A percentile compares a stretch with the other conserved stretches of the same genome.
Conservation (phyloP, 2,113 vertebrate genomes). For the Tetraodon nigroviridis region DNA sequence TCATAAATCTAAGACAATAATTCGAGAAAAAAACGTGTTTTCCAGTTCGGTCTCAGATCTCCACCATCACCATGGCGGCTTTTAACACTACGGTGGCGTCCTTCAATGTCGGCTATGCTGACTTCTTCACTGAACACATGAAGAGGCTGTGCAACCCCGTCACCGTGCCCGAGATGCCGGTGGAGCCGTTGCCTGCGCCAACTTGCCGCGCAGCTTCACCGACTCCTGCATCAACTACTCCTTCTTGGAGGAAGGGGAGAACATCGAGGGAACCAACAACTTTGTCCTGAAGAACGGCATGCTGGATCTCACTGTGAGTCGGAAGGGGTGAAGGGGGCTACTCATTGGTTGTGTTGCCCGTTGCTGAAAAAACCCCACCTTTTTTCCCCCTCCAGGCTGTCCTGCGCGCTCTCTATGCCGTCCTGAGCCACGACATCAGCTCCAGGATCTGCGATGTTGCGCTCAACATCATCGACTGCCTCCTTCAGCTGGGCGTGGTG, state of each 20-base stretch:
- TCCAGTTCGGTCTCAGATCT: conserved; percentile 95
- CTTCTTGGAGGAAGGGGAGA: conserved; percentile 91
- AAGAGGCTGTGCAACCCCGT: conserved; percentile 94
- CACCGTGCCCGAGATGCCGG: conserved; percentile 83
- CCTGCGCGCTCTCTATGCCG: conserved; percentile 90
- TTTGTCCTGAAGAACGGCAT: conserved; percentile 98
- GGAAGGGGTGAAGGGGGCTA: too few species aligned
- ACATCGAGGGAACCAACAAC: conserved; percentile 94
- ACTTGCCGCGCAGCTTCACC: conserved; percentile 94
- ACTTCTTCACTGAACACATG: conserved; percentile 99
- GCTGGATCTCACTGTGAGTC: conserved; percentile 92
- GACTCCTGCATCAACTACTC: conserved; percentile 99
- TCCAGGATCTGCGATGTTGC: conserved; percentile 95
- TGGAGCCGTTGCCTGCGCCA: conserved; percentile 89
- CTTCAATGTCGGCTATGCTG: conserved; percentile 95
- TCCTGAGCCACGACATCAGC: conserved; percentile 94
- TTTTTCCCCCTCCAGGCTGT: conserved; percentile 78
- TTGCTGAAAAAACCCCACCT: neutral
- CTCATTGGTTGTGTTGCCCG: too few species aligned
- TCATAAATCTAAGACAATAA: neutral
- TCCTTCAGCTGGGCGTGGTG: conserved; percentile 93
- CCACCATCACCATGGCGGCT: conserved; percentile 97
- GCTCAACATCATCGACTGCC: conserved; percentile 92
- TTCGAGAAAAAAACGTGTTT: neutral
- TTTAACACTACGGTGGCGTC: conserved; percentile 98